Base-by-base conservation (phyloP, 2,113 vertebrate genomes). In the Mesitornis unicolor region DNA sequence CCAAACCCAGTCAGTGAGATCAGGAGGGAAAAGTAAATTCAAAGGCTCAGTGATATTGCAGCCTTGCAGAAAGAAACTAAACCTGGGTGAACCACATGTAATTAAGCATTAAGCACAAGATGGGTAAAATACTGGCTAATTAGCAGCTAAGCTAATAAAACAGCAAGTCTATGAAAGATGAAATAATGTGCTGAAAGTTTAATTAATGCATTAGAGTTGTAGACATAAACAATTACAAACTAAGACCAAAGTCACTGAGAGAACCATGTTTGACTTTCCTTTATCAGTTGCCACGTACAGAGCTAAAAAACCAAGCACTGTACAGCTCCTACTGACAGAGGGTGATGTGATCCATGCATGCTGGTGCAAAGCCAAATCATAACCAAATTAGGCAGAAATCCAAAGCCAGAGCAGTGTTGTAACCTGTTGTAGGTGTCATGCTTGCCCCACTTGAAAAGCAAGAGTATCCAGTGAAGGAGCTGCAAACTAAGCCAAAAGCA, bases 391-490 rank as follows among this genome's bases (percentile, higher is more conserved):
- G 75, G 75, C 45, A 90, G 50, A 77, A 94, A 87, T 45, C 5
- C 36, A 45, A 91, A 94, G 75, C 51, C 82, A 67, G 43, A n/a
- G 48, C 35, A 77, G 33, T 74, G 75, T 70, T 69, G 47, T 16
- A 96, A 93, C 60, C 59, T 84, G 54, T 36, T 67, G 63, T 67
- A 61, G 59, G 31, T 86, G 50, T 80, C 59, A 45, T 15, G 7
- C 91, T 89, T 90, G 75, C 51, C n/a, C 45, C 90, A 88, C 84
- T 74, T 71, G 93, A 93, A 96, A 89, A 94, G 38, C 92, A 90
- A 77, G 87, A 77, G 54, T 36, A 35, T 70, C 59, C 79, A 67
- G 75, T 24, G 71, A 84, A 92, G 47, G 38, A 92, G 47, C 15
- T 90, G 87, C 73, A 90, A 94, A 80, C 21, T 56, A 67, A 93